Conservation (phyloP, 2,113 vertebrate species). For the Leptobrachium leishanense region DNA sequence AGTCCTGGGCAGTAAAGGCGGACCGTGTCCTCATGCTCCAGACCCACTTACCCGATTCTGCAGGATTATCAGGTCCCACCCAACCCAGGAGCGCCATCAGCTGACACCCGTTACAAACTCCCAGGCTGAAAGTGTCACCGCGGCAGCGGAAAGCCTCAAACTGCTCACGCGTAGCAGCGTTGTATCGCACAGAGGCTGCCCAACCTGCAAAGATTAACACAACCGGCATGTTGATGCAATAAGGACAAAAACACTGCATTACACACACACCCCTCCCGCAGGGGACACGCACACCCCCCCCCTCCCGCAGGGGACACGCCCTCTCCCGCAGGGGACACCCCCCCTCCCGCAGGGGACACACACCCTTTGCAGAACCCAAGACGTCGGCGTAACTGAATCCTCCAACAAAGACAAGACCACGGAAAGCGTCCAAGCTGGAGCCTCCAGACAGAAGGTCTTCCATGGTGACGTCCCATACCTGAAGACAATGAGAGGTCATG, state of each 20-base stretch:
- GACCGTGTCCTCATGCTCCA: not conserved
- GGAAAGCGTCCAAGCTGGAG: slow-evolving; percentile 74
- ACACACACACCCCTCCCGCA: no score
- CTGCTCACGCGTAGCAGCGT: slow-evolving; percentile 69
- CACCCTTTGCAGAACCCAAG: slow-evolving; percentile 89
- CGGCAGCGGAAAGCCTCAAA: slow-evolving; percentile 77
- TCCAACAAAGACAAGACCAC: slow-evolving; percentile 84
- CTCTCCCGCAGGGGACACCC: no score
- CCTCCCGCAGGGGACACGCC: no score
- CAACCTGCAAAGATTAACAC: slow-evolving; percentile 68
- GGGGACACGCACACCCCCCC: no score
- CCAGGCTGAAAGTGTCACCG: slow-evolving; percentile 82
- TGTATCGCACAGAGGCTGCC: slow-evolving; percentile 81
- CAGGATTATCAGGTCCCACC: slow-evolving; percentile 67
- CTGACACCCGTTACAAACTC: slow-evolving; percentile 90
- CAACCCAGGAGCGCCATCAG: slow-evolving; percentile 84
- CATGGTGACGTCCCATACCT: slow-evolving; percentile 96
- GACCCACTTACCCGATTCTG: not conserved
- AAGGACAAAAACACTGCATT: no score
- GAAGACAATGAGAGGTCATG: not conserved
- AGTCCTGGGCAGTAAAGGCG: slow-evolving; percentile 42
- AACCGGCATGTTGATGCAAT: no score
- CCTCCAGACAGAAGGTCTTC: slow-evolving; percentile 81
- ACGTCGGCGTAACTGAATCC: slow-evolving; percentile 92
- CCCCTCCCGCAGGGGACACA: not conserved